phyloP scores from a whole-genome alignment of 2,888 invertebrate genomes.

The Eristalis tenax region DNA sequence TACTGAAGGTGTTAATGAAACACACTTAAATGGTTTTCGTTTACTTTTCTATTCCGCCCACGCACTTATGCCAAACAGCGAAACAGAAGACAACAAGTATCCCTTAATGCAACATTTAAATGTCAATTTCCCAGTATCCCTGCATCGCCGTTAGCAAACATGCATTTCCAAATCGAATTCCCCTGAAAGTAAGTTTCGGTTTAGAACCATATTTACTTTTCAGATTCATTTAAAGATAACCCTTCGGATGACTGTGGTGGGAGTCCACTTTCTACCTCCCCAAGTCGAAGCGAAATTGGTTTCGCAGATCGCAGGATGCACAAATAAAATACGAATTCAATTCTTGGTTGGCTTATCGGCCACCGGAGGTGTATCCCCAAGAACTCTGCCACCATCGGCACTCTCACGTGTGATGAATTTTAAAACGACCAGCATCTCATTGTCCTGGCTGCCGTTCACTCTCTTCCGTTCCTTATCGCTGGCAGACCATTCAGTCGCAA shows the following conservation, averaged over 20 bases:
- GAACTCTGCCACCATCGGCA: slow-evolving; percentile 7
- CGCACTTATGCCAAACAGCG: too few relatives aligned
- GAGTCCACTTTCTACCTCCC: not conserved
- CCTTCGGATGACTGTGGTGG: not conserved
- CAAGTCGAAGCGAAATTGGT: not conserved
- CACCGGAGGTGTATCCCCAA: slow-evolving; percentile 18
- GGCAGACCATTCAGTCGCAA: slow-evolving; percentile 61
- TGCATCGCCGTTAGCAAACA: too few relatives aligned
- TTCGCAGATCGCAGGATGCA: slow-evolving; percentile 35
- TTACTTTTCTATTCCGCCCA: too few relatives aligned
- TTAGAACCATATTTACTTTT: not conserved
- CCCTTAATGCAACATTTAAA: not conserved
- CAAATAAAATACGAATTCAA: slow-evolving; percentile 28
- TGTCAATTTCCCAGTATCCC: not conserved
- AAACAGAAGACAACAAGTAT: too few relatives aligned
- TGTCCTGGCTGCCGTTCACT: slow-evolving; percentile 28
- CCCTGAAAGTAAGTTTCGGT: not conserved
- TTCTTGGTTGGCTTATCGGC: slow-evolving; percentile 45
- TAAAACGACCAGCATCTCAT: slow-evolving; percentile 67
- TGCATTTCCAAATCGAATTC: not conserved
- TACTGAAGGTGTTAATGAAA: too few relatives aligned
- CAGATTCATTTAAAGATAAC: not conserved
- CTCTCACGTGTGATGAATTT: slow-evolving; percentile 68
- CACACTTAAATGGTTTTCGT: too few relatives aligned
- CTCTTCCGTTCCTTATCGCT: slow-evolving; percentile 60